A percentile compares a stretch with the other conserved stretches of the same genome.
These are phyloP conservation scores for Temnothorax nylanderi DNA, from an alignment of 1,140 invertebrate genomes.

Conservation along the genomic window DNA sequence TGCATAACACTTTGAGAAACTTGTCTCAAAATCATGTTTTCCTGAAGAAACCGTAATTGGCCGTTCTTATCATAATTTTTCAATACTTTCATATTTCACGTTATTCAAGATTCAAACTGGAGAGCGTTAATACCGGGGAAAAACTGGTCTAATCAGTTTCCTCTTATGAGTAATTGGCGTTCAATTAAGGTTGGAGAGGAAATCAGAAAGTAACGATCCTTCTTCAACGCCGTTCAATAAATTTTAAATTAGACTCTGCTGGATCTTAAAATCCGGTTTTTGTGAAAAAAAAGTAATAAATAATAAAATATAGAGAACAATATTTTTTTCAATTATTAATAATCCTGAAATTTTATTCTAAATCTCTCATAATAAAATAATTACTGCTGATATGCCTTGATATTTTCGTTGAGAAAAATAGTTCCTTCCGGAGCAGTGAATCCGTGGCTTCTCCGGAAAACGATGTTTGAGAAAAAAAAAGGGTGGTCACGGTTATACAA, in stretches of 20 bases:
- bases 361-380: neutral
- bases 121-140: neutral
- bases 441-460: neutral
- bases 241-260: neutral
- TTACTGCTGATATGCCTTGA: neutral
- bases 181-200: neutral
- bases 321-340: neutral
- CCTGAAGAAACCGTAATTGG: neutral
- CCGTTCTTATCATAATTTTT: neutral
- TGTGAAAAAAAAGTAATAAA: neutral
- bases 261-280: neutral
- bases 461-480: neutral
- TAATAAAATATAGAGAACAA: neutral
- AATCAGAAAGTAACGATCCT: neutral
- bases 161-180: neutral
- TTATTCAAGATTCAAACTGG: neutral
- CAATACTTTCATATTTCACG: conserved; percentile 5
- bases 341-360: neutral
- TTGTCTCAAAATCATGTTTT: neutral
- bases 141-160: conserved; percentile 21
- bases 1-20: neutral
- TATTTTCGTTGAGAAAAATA: neutral
- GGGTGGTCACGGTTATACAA: neutral
- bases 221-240: neutral
- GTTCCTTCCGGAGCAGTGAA: neutral